Conservation (phyloP, 1,140 invertebrate genomes). For the Hypsibius dujardini region DNA sequence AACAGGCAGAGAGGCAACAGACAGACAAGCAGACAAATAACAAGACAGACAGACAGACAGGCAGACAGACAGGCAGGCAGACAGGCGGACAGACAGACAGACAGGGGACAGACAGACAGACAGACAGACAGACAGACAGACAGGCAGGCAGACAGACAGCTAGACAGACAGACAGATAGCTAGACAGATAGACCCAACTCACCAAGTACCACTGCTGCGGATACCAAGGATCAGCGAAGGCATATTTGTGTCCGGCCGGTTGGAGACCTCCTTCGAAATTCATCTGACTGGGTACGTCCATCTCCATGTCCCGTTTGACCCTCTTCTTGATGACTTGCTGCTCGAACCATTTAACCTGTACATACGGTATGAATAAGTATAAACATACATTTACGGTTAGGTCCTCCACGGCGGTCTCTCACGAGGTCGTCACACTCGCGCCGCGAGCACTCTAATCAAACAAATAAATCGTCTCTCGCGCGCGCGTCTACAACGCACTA, state of each 20-base stretch:
- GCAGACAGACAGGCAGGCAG: no score
- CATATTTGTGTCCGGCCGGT: neutral
- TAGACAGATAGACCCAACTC: slow-evolving; percentile 41
- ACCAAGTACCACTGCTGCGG: slow-evolving; percentile 95
- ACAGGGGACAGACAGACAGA: no score
- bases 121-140: no score
- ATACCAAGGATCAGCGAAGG: slow-evolving; percentile 76
- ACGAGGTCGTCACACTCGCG: slow-evolving; percentile 20
- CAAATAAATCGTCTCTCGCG: slow-evolving; percentile 28
- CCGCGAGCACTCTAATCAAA: slow-evolving; percentile 26
- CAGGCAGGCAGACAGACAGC: no score
- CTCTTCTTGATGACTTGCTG: slow-evolving; percentile 72
- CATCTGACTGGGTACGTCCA: no score
- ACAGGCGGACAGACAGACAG: no score
- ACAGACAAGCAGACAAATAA: no score
- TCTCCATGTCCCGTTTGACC: slow-evolving; percentile 60
- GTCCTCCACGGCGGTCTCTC: slow-evolving; percentile 26
- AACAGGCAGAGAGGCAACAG: slow-evolving; percentile 14
- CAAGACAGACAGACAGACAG: no score
- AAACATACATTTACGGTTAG: slow-evolving; percentile 21
- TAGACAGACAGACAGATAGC: no score
- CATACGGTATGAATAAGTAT: slow-evolving; percentile 18
- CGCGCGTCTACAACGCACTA: slow-evolving; percentile 26
- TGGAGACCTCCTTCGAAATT: slow-evolving; percentile 27
- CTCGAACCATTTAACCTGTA: slow-evolving; percentile 69